phyloP scores from a whole-genome alignment of 2,113 vertebrate genomes.

The Eidolon helvum region DNA sequence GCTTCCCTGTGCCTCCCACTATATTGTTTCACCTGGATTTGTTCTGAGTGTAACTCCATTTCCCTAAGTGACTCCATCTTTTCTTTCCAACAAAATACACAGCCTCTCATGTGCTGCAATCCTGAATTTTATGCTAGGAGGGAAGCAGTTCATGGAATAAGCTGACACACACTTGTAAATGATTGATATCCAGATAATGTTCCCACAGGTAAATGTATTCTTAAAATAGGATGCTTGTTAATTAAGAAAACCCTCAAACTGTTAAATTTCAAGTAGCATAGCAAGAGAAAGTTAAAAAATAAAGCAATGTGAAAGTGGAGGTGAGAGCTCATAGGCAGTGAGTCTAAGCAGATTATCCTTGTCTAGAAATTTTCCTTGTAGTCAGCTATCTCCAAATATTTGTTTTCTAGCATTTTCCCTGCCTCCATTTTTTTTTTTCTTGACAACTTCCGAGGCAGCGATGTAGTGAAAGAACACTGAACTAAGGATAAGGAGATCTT shows the following conservation, averaged over 20 bases:
- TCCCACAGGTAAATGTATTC: not conserved
- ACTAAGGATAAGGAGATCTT: not conserved
- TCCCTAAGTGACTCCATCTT: not conserved
- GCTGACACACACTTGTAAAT: not conserved
- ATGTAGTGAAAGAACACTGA: not conserved
- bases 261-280: not conserved
- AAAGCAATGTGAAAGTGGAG: not conserved
- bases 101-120: not conserved
- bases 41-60: not conserved
- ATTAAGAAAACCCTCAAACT: conserved; percentile 16
- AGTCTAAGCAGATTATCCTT: not conserved
- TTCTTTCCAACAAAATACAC: not conserved
- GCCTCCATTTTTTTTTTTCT: not conserved
- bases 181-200: not conserved
- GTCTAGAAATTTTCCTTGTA: not conserved
- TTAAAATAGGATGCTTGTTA: not conserved
- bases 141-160: not conserved
- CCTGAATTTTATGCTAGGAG: not conserved
- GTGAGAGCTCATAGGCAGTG: not conserved
- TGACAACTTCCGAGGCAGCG: not conserved
- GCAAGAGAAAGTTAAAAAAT: not conserved
- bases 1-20: not conserved
- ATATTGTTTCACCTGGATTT: not conserved
- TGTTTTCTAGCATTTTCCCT: not conserved
- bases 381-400: not conserved